Percentiles rank a stretch among this genome's conserved stretches.
phyloP scores from a whole-genome alignment of 2,888 invertebrate species.

The Pachliopta kotzebuea region DNA sequence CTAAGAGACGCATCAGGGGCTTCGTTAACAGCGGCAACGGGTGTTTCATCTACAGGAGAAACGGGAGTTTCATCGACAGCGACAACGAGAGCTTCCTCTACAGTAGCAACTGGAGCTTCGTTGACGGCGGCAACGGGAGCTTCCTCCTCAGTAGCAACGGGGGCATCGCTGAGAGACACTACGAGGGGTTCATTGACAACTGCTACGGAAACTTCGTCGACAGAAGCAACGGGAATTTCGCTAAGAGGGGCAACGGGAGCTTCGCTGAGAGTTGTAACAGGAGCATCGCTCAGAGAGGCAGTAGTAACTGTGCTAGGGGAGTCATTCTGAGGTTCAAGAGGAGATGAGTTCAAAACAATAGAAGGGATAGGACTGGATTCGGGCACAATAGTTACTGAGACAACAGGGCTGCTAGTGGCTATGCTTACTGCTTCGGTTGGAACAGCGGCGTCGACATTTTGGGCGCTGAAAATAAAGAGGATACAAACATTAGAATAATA shows the following conservation, averaged over 20 bases:
- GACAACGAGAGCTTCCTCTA: no score
- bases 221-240: not conserved
- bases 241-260: slow-evolving; percentile 19
- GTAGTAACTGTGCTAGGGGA: not conserved
- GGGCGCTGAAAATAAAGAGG: not conserved
- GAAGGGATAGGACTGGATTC: slow-evolving; percentile 18
- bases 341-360: slow-evolving; percentile 2
- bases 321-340: not conserved
- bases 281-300: not conserved
- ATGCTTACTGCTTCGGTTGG: slow-evolving; percentile 20
- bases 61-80: no score
- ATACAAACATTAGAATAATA: not conserved
- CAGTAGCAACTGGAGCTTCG: no score
- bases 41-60: no score
- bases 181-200: slow-evolving; percentile 2
- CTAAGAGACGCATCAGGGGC: no score
- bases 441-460: not conserved
- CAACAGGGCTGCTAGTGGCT: slow-evolving; percentile 18
- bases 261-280: slow-evolving; percentile 9
- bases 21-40: no score
- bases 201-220: not conserved
- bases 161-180: slow-evolving; percentile 18
- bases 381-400: slow-evolving; percentile 23
- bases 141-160: slow-evolving; percentile 20
- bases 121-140: not conserved